A percentile compares a stretch with the other conserved stretches of the same genome.
Evolutionary conservation across 1,140 invertebrate genomes (phyloP).

Genomic region (Coelopa frigida): DNA sequence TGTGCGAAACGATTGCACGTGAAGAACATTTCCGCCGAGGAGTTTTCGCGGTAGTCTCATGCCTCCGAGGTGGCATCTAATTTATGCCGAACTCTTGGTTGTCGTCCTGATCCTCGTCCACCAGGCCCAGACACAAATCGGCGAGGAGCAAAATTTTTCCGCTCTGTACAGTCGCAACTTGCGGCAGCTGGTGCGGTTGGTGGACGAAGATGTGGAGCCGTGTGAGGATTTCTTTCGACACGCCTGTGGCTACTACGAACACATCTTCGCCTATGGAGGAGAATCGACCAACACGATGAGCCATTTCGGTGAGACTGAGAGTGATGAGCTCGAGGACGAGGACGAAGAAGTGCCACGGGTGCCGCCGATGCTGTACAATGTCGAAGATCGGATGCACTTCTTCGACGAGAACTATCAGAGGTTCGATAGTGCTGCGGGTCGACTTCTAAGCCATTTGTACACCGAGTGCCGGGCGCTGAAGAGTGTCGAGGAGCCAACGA

Average conservation of each 20-base stretch:
- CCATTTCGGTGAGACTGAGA: background rate
- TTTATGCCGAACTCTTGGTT: no score
- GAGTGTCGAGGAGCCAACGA: background rate
- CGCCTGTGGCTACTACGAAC: constrained; percentile 28
- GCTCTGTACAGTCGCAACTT: no score
- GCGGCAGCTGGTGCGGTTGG: no score
- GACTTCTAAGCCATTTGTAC: constrained; percentile 23
- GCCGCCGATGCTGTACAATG: constrained; percentile 31
- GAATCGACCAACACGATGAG: background rate
- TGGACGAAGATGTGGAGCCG: constrained; percentile 21
- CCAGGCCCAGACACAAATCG: no score
- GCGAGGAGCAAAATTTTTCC: no score
- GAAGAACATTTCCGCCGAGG: no score
- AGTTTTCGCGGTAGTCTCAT: no score
- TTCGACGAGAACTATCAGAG: constrained; percentile 21
- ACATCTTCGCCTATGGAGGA: background rate
- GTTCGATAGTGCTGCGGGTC: constrained; percentile 24
- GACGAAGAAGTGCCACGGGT: constrained; percentile 20
- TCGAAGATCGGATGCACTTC: constrained; percentile 32
- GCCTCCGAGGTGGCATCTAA: no score
- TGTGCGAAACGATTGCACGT: no score
- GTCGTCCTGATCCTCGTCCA: no score
- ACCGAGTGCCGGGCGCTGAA: constrained; percentile 18
- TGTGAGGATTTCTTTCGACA: constrained; percentile 36
- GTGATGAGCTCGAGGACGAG: background rate